Conservation (phyloP, 2,113 vertebrate genomes). For the Panurus biarmicus region DNA sequence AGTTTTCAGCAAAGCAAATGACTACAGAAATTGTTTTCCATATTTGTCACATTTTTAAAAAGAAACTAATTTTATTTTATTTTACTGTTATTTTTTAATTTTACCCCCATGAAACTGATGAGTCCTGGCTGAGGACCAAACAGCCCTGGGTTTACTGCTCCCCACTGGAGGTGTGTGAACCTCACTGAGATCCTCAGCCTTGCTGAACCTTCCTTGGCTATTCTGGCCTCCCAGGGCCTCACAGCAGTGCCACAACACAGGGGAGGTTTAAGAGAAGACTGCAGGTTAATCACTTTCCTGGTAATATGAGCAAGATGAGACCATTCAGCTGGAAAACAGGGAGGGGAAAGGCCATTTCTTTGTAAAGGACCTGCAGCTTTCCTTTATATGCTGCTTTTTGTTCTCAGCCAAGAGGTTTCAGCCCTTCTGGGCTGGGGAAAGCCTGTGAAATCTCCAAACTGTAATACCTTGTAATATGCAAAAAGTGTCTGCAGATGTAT, state of each 20-base stretch:
- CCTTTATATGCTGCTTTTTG: neutral
- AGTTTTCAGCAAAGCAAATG: neutral
- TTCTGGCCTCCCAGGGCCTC: neutral
- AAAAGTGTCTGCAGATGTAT: neutral
- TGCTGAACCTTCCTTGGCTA: neutral
- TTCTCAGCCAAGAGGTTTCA: neutral
- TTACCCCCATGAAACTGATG: neutral
- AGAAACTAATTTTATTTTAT: neutral
- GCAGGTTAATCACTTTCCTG: neutral
- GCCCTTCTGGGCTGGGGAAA: neutral
- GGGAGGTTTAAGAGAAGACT: neutral
- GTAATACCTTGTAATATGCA: neutral
- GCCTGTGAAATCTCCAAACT: neutral
- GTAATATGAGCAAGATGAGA: neutral
- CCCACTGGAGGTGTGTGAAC: neutral
- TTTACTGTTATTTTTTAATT: neutral
- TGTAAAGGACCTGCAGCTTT: neutral
- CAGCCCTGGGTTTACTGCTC: neutral
- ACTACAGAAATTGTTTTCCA: neutral
- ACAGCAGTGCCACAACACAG: neutral
- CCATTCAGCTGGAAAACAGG: neutral
- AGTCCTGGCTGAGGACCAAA: neutral
- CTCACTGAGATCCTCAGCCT: neutral
- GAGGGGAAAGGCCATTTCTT: neutral
- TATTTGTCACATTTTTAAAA: neutral